Conservation (phyloP, 2,888 invertebrate species). For the Drosophila prostipennis region DNA sequence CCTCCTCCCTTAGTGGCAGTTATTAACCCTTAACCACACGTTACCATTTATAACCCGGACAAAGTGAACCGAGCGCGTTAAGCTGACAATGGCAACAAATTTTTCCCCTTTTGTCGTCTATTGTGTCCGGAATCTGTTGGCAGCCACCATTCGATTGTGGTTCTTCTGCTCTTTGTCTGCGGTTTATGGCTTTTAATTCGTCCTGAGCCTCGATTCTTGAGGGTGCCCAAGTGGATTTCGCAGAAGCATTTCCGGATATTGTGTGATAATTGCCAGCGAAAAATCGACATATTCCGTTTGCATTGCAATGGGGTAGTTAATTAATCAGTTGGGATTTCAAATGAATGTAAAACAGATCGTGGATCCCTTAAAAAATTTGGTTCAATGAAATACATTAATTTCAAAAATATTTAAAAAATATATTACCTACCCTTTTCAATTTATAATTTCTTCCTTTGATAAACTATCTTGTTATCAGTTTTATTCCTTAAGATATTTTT, state of each 20-base stretch:
- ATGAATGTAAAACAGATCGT: neutral
- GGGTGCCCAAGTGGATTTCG: conserved; percentile 29
- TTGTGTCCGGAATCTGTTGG: conserved; percentile 35
- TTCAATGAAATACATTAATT: no score
- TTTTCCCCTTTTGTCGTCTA: conserved; percentile 28
- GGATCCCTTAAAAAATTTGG: no score
- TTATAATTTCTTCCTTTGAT: no score
- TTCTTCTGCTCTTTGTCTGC: conserved; percentile 66
- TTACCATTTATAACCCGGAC: conserved; percentile 81
- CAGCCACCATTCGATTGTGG: conserved; percentile 66
- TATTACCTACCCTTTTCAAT: no score
- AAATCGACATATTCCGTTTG: conserved; percentile 44
- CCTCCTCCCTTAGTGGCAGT: conserved; percentile 68
- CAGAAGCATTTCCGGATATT: conserved; percentile 23
- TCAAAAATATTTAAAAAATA: no score
- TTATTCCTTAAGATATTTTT: no score
- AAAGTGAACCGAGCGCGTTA: conserved; percentile 73
- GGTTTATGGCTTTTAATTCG: conserved; percentile 79
- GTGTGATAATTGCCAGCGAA: conserved; percentile 29
- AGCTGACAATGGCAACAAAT: conserved; percentile 76
- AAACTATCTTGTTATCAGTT: no score
- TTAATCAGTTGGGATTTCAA: neutral
- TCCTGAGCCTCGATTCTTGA: conserved; percentile 32
- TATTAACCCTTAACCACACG: conserved; percentile 83
- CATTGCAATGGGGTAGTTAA: neutral